These are phyloP conservation scores for Antitype chi DNA, from an alignment of 2,888 invertebrate genomes.

Conservation along the genomic window DNA sequence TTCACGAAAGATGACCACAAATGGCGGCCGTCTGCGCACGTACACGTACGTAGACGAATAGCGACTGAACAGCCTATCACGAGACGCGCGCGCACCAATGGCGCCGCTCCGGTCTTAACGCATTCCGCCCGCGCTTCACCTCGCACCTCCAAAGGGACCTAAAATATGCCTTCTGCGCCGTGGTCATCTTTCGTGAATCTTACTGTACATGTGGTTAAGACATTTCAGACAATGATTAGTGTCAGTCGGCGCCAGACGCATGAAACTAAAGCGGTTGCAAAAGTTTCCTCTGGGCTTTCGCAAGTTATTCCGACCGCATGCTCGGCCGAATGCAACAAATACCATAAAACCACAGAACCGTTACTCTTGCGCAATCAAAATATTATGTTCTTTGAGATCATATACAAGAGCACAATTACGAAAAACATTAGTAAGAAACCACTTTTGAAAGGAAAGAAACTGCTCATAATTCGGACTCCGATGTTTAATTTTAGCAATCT, in stretches of 20 bases:
- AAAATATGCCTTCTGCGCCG: no score
- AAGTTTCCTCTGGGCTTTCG: conserved; percentile 77
- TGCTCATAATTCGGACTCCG: neutral
- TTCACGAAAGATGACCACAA: no score
- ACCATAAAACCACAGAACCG: conserved; percentile 75
- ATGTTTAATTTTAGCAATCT: neutral
- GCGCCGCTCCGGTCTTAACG: no score
- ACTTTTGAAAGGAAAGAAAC: conserved; percentile 21
- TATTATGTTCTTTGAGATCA: conserved; percentile 56
- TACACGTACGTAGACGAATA: no score
- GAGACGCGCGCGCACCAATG: no score
- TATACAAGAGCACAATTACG: conserved; percentile 35
- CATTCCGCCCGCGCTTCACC: no score
- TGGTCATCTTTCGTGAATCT: no score
- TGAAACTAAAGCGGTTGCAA: conserved; percentile 75
- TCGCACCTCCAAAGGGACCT: no score
- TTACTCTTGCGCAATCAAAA: conserved; percentile 68
- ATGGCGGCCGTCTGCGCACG: no score
- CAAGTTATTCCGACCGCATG: conserved; percentile 75
- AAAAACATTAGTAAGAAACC: conserved; percentile 18
- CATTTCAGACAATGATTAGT: conserved; percentile 66
- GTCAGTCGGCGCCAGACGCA: conserved; percentile 53
- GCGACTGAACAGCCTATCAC: no score
- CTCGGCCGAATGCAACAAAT: conserved; percentile 71
- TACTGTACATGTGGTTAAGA: conserved; percentile 41